Base-by-base conservation (phyloP, 1,140 invertebrate genomes). In the Helicorthomorpha holstii region DNA sequence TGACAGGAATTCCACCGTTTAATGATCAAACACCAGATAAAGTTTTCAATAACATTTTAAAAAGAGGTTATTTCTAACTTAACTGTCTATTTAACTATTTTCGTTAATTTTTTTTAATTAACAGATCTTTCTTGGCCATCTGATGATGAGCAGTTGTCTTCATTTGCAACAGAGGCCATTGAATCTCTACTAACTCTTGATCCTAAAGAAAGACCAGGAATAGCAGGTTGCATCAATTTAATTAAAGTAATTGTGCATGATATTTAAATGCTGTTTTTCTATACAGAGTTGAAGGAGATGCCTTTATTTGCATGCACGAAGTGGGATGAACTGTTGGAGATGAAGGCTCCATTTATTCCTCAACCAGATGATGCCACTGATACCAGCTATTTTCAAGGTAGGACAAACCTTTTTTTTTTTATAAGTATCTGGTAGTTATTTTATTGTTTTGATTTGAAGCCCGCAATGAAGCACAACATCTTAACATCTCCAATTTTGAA, bases 1-100 rank as follows among this genome's bases (percentile, higher is more conserved):
- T 93, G 61, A 92, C 89, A 0, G 92, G 93, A 16, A 75, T 93
- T 45, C 86, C 89, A 1, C 92, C 93, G 0, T 97, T 96, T 63
- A 93, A 90, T 63, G 93, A 95, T 68, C 80, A 85, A 59, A 89
- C 85, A 10, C 81, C 85, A 1, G 83, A 93, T 62, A 77, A 79
- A 48, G 88, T 97, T n/a, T 96, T 97, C 71, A 74, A 81, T 41
- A 95, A 96, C 70, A 96, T 97, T 64, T 68, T 96, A 0, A 78
- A 82, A 34, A 75, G 80, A 73, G 81, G 84, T 82, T 34, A 7
- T 16, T 50, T 50, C 7, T 38, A 4, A 10, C 19, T 51, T 49
- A 47, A 16, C 49, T 50, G 47, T 16, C 16, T 7, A 34, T 7
- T 34, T 34, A 7, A 34, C 16, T 7, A 34, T 7, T 34, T 34